Evolutionary conservation across 2,888 invertebrate species (phyloP).

Genomic region (Alloplasta piceator): DNA sequence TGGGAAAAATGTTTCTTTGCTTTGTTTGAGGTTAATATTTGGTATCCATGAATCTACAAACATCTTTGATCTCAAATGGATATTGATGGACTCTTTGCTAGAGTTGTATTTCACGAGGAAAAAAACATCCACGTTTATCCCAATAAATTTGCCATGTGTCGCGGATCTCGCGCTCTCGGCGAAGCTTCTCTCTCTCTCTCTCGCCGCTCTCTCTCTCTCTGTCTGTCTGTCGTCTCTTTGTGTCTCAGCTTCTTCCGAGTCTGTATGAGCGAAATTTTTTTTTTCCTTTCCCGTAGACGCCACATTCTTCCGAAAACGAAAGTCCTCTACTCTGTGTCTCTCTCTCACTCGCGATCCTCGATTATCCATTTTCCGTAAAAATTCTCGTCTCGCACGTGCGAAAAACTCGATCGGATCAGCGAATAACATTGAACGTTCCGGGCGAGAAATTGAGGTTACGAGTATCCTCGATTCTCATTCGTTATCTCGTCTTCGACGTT

Average conservation of each 20-base stretch:
- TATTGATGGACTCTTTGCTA: too few relatives aligned
- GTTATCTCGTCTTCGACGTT: too few relatives aligned
- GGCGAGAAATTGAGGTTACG: slow-evolving; percentile 51
- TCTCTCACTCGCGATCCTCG: neutral
- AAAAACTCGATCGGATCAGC: slow-evolving; percentile 22
- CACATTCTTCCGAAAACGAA: neutral
- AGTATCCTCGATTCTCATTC: slow-evolving; percentile 7
- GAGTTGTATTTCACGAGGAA: neutral
- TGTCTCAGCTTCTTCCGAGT: slow-evolving; percentile 56
- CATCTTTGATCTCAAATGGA: neutral
- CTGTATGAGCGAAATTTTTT: slow-evolving; percentile 49
- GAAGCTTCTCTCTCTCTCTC: slow-evolving; percentile 29
- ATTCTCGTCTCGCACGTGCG: slow-evolving; percentile 19
- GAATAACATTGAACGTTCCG: slow-evolving; percentile 20
- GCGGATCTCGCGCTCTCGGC: slow-evolving; percentile 54
- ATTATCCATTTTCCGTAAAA: too few relatives aligned
- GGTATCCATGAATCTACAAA: neutral
- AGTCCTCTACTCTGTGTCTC: neutral
- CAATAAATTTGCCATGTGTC: slow-evolving; percentile 64
- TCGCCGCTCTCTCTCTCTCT: slow-evolving; percentile 30
- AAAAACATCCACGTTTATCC: slow-evolving; percentile 1
- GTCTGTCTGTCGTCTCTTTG: slow-evolving; percentile 49
- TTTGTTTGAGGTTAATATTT: neutral
- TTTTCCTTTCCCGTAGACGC: slow-evolving; percentile 52
- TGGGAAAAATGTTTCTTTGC: neutral